A percentile compares a stretch with the other conserved stretches of the same genome.
phyloP scores from a whole-genome alignment of 2,888 invertebrate genomes.

The Drosophila trichaetosa region DNA sequence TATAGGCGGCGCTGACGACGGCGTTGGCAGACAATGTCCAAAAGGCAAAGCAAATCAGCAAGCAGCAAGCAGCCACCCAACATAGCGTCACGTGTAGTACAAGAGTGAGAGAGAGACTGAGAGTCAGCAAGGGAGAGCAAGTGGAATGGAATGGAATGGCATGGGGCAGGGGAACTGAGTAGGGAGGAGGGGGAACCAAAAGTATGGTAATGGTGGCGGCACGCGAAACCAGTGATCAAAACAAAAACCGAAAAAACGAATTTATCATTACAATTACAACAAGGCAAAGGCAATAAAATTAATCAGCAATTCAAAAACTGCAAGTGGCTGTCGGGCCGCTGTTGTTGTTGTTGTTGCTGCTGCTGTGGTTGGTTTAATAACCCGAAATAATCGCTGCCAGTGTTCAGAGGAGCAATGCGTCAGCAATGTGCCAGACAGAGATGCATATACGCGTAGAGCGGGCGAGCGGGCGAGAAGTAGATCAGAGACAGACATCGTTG shows the following conservation, averaged over 20 bases:
- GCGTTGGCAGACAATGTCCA: constrained; percentile 63
- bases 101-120: constrained; percentile 5
- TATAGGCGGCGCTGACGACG: constrained; percentile 70
- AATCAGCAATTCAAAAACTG: constrained; percentile 81
- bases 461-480: constrained; percentile 67
- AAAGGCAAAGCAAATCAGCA: constrained; percentile 62
- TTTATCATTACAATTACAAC: constrained; percentile 79
- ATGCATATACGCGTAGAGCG: constrained; percentile 59
- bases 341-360: constrained; percentile 30
- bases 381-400: constrained; percentile 74
- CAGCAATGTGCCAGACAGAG: constrained; percentile 60
- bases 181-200: not conserved
- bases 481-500: constrained; percentile 54
- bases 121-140: constrained; percentile 4
- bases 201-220: constrained; percentile 35
- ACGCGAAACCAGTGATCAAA: constrained; percentile 76
- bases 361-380: constrained; percentile 75
- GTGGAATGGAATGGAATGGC: constrained; percentile 4
- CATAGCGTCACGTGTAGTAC: constrained; percentile 69
- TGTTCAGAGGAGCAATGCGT: constrained; percentile 36
- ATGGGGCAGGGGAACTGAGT: not conserved
- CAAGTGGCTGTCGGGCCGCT: constrained; percentile 69
- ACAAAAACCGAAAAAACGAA: constrained; percentile 80
- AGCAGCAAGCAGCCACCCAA: constrained; percentile 58
- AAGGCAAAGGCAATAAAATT: constrained; percentile 78